Conservation (phyloP, 1,140 invertebrate genomes). For the Lordiphosa collinella region DNA sequence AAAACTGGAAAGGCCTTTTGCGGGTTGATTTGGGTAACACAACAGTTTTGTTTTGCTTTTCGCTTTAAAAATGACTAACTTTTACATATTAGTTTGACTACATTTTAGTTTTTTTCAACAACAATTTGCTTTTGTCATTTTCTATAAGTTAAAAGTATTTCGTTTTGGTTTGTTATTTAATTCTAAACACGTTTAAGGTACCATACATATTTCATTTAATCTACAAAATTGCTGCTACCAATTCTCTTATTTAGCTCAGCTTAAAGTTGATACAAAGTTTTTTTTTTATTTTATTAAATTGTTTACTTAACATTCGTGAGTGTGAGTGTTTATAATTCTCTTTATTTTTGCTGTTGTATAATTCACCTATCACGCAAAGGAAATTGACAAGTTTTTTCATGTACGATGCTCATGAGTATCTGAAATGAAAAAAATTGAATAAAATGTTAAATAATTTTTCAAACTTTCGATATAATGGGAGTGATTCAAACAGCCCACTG, state of each 20-base stretch:
- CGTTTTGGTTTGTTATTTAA: conserved; percentile 55
- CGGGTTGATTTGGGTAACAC: conserved; percentile 27
- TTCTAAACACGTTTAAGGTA: conserved; percentile 73
- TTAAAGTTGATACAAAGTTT: conserved; percentile 76
- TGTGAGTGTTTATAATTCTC: not conserved
- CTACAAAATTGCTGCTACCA: conserved; percentile 74
- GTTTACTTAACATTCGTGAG: conserved; percentile 23
- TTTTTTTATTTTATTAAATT: conserved; percentile 30
- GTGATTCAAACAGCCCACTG: too few relatives aligned
- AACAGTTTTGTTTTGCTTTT: conserved; percentile 37
- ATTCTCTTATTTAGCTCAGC: conserved; percentile 69
- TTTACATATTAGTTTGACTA: conserved; percentile 47
- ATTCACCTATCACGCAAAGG: conserved; percentile 79
- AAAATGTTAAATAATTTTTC: conserved; percentile 80
- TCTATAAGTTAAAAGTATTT: conserved; percentile 61
- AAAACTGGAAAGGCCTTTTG: conserved; percentile 30
- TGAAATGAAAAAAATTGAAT: conserved; percentile 35
- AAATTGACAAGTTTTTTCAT: conserved; percentile 80
- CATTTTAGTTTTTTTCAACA: conserved; percentile 41
- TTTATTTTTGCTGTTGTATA: conserved; percentile 51
- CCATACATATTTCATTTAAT: conserved; percentile 74
- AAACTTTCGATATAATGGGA: not conserved
- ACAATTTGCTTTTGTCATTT: conserved; percentile 46
- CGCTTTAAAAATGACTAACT: conserved; percentile 62
- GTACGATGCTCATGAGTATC: conserved; percentile 79